A percentile compares a stretch with the other conserved stretches of the same genome.
Conservation (phyloP, 2,797 vertebrate species). For the Phalloptychus januarius region DNA sequence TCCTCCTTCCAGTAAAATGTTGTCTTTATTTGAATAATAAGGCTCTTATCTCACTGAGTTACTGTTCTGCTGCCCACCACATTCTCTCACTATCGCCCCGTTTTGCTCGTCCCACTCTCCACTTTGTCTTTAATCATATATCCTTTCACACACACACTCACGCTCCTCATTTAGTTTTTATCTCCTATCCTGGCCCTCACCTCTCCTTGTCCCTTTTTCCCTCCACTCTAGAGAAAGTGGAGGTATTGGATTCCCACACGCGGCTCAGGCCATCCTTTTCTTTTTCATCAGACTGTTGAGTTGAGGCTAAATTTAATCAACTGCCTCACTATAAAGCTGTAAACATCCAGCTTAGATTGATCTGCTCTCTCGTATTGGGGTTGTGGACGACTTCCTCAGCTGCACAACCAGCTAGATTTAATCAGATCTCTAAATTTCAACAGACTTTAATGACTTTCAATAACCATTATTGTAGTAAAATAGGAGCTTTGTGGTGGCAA, state of each 20-base stretch:
- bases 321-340: constrained; percentile 14
- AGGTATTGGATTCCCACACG: constrained; percentile 24
- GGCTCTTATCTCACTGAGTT: constrained; percentile 65
- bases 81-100: constrained; percentile 37
- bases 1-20: constrained; percentile 29
- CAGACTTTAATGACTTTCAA: not conserved
- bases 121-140: constrained; percentile 45
- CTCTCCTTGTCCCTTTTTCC: constrained; percentile 49
- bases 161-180: constrained; percentile 32
- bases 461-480: not conserved
- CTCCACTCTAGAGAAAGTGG: constrained; percentile 11
- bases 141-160: constrained; percentile 7
- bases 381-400: constrained; percentile 3
- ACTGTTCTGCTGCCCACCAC: constrained; percentile 47
- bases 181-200: constrained; percentile 53
- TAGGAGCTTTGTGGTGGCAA: not conserved
- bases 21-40: constrained; percentile 72
- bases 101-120: constrained; percentile 25
- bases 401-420: not conserved
- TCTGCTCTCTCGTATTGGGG: not conserved
- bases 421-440: constrained; percentile 12
- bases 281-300: constrained; percentile 2
- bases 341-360: constrained; percentile 6
- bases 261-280: not conserved
- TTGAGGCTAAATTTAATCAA: constrained; percentile 23